A percentile compares a stretch with the other conserved stretches of the same genome.
phyloP scores from a whole-genome alignment of 2,797 vertebrate species.

The Ficedula albicollis region DNA sequence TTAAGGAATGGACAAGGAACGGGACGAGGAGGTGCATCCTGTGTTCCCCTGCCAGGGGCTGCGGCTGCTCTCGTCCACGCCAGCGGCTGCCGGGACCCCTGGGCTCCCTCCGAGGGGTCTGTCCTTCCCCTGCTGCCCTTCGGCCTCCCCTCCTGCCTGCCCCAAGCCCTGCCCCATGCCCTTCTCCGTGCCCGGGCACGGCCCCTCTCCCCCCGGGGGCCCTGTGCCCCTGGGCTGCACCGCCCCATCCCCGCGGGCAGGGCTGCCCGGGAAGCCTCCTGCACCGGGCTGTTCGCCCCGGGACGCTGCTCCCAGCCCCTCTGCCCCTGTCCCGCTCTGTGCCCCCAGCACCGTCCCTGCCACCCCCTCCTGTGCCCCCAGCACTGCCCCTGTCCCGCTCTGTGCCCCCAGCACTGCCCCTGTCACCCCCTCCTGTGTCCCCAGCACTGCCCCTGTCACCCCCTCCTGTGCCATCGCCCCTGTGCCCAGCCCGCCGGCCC shows the following conservation, averaged over 20 bases:
- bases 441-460: fast-evolving
- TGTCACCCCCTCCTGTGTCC: neutral
- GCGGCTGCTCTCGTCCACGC: neutral
- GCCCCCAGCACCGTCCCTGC: fast-evolving
- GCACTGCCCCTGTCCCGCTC: neutral
- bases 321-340: neutral
- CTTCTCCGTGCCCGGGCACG: neutral
- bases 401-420: neutral
- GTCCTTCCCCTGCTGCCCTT: neutral
- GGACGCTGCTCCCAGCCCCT: neutral
- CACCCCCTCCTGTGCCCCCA: neutral
- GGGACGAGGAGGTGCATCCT: fast-evolving
- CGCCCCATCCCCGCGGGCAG: fast-evolving
- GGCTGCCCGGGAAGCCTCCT: neutral
- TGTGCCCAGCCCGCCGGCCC: fast-evolving
- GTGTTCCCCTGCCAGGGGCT: neutral
- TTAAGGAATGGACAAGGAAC: fast-evolving
- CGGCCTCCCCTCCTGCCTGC: neutral
- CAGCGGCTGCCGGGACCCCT: neutral
- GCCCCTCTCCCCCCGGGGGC: neutral
- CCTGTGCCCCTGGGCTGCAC: fast-evolving
- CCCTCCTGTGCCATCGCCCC: neutral
- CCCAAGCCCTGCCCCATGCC: neutral
- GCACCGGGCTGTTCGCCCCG: neutral
- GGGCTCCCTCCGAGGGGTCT: neutral